Base-by-base conservation (phyloP, 1,140 invertebrate species). In the Dinoponera quadriceps region DNA sequence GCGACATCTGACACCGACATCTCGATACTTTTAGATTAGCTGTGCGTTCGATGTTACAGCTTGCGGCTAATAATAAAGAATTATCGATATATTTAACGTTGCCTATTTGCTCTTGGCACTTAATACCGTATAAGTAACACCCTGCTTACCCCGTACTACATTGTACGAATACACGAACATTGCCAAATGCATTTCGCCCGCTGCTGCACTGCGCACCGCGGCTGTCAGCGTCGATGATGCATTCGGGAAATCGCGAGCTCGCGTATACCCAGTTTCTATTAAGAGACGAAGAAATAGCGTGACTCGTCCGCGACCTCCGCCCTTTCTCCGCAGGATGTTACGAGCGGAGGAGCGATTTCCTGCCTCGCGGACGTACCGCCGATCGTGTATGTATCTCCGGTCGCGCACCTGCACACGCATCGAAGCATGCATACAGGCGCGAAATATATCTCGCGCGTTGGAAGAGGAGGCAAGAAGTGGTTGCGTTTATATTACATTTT, bases 401-500 rank as follows among this genome's bases (percentile, higher is more conserved):
- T 66, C 16, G 51, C 60, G 59, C 25, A 49, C 9, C 7, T 14
- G 3, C 1, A 22, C 22, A 22, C 4, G 18, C 25, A 27, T 9
- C n/a, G n/a, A n/a, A n/a, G n/a, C 38, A 16, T n/a, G 60, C 38
- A 65, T 22, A 22, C 73, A 54, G 9, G 13, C 59, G 59, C 33
- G 49, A n/a, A n/a, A 62, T 73, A 48, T 60, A 59, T 71, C 44
- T 25, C 54, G 69, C 20, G n/a, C n/a, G 22, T 11, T 22, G 1
- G 4, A 49, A 49, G 14, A 48, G 55, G 49, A 57, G 20, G 29
- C 29, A 54, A 69, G 63, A 18, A 44, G 51, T 18, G 65, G 51
- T 71, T 71, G 69, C 54, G 65, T 80, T 80, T 80, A 71, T 69
- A 80, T 80, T 69, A 80, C 75, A 80, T 69, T 69, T 80, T 44